These are phyloP conservation scores for Dinoponera quadriceps DNA, from an alignment of 1,140 invertebrate genomes.

Conservation along the genomic window DNA sequence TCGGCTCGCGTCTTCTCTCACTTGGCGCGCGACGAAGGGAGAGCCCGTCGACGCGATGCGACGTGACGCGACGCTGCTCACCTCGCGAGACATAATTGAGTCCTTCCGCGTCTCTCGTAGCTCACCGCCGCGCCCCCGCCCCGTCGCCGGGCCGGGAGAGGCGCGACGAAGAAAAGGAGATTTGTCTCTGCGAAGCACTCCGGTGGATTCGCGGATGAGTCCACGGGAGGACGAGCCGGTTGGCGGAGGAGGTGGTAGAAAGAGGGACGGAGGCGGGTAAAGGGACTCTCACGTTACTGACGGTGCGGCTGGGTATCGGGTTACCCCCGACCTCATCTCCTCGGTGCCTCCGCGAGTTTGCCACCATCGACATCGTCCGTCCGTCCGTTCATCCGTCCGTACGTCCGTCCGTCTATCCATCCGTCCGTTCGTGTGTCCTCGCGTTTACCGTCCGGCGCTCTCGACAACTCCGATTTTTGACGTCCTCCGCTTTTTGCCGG, in stretches of 20 bases:
- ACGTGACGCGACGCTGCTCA: constrained; percentile 19
- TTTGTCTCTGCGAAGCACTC: constrained; percentile 51
- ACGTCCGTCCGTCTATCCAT: constrained; percentile 74
- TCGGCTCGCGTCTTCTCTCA: no score
- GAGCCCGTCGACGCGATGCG: constrained; percentile 27
- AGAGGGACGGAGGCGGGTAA: constrained; percentile 68
- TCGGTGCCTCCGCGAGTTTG: constrained; percentile 82
- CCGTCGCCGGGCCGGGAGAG: neutral
- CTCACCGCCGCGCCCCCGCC: neutral
- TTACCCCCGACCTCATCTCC: constrained; percentile 81
- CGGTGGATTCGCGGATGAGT: constrained; percentile 65
- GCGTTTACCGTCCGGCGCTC: constrained; percentile 25
- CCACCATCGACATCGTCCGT: constrained; percentile 80
- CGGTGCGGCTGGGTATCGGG: constrained; percentile 80
- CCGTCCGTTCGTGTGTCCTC: constrained; percentile 48
- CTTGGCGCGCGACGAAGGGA: neutral
- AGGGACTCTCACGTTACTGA: constrained; percentile 81
- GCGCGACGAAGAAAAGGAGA: constrained; percentile 55
- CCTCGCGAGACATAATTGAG: constrained; percentile 71
- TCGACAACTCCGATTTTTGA: constrained; percentile 39
- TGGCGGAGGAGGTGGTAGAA: constrained; percentile 73
- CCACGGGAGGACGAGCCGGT: constrained; percentile 70
- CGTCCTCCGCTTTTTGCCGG: constrained; percentile 22
- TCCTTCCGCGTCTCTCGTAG: constrained; percentile 63
- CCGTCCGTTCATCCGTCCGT: constrained; percentile 71